These are phyloP conservation scores for Rhinichthys klamathensis DNA, from an alignment of 2,113 vertebrate species.

Conservation along the genomic window DNA sequence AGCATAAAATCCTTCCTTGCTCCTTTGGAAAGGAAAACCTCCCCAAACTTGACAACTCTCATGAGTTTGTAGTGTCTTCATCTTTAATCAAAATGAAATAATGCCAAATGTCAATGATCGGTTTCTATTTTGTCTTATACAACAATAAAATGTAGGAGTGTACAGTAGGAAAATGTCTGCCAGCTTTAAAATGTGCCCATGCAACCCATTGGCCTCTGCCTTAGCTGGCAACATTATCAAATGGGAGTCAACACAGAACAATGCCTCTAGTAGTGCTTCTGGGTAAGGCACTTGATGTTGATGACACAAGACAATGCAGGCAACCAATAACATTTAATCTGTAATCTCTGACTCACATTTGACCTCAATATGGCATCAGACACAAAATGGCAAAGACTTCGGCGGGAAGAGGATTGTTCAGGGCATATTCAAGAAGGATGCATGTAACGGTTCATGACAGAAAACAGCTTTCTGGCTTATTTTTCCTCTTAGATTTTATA, in stretches of 20 bases:
- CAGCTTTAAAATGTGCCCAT: slow-evolving; percentile 14
- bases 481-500: not conserved
- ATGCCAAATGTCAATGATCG: not conserved
- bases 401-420: slow-evolving; percentile 4
- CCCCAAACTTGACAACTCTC: slow-evolving; percentile 64
- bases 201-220: not conserved
- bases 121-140: not conserved
- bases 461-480: not conserved
- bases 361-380: slow-evolving; percentile 66
- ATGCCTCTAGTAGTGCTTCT: slow-evolving; percentile 72
- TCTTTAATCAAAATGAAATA: not conserved
- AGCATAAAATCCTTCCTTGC: slow-evolving; percentile 55
- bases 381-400: slow-evolving; percentile 63
- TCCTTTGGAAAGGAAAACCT: slow-evolving; percentile 15
- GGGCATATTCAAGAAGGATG: slow-evolving; percentile 2
- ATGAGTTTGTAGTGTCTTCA: slow-evolving; percentile 4
- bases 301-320: slow-evolving; percentile 32
- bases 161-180: not conserved
- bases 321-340: slow-evolving; percentile 16
- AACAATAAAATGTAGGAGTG: not conserved
- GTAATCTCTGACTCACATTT: not conserved
- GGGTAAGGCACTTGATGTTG: slow-evolving; percentile 72
- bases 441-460: not conserved
- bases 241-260: slow-evolving; percentile 55
- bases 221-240: slow-evolving; percentile 38